These are phyloP conservation scores for Monopis laevigella DNA, from an alignment of 2,888 invertebrate genomes.

Conservation along the genomic window DNA sequence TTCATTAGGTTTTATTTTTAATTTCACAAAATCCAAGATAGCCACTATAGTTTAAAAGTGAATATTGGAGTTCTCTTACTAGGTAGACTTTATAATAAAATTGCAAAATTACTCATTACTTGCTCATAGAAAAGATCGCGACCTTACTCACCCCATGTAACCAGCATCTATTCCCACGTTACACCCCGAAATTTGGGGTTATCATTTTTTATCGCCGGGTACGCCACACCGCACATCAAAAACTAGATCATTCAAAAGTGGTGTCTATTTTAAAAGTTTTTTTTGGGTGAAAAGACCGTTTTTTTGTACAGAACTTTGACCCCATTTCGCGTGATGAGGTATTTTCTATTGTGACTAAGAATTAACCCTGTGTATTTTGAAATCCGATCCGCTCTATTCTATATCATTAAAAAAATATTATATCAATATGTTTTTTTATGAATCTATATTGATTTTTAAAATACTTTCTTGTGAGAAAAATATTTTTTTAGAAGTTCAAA, in stretches of 20 bases:
- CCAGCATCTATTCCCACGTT: constrained; percentile 44
- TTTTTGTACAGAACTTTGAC: constrained; percentile 34
- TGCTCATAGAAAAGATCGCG: too few relatives aligned
- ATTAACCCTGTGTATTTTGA: constrained; percentile 53
- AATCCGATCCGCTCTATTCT: constrained; percentile 46
- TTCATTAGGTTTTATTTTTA: too few relatives aligned
- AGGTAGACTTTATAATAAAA: too few relatives aligned
- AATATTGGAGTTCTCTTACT: too few relatives aligned
- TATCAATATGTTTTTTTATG: constrained; percentile 1
- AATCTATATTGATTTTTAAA: constrained; percentile 14
- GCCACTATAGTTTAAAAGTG: too few relatives aligned
- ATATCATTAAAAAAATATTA: constrained; percentile 1
- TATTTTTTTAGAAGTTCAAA: not conserved
- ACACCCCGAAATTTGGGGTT: constrained; percentile 60
- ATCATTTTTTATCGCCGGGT: constrained; percentile 25
- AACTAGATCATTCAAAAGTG: constrained; percentile 55
- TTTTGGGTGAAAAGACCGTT: constrained; percentile 5
- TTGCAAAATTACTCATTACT: too few relatives aligned
- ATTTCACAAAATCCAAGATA: too few relatives aligned
- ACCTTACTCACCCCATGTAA: too few relatives aligned
- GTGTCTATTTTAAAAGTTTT: constrained; percentile 27
- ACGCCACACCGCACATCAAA: constrained; percentile 34
- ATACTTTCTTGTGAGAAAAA: constrained; percentile 35
- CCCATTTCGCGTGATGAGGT: constrained; percentile 55
- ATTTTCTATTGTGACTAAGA: constrained; percentile 47